Evolutionary conservation across 2,797 vertebrate genomes (phyloP).

Genomic region (Esox lucius): DNA sequence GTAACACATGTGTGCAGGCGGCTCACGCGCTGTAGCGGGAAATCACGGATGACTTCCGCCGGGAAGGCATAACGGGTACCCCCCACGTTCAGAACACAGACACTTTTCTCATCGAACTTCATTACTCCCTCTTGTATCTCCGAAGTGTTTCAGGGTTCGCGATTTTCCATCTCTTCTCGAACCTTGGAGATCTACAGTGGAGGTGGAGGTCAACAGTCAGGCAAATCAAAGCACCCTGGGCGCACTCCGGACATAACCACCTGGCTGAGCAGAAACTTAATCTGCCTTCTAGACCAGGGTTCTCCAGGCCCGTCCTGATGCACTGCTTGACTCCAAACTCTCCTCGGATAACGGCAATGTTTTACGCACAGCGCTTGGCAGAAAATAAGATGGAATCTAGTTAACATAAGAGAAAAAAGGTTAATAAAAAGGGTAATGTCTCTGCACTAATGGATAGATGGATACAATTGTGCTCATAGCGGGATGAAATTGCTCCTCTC

Average conservation of each 20-base stretch:
- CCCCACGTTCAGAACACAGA: constrained; percentile 92
- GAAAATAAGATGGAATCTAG: background rate
- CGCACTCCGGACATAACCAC: background rate
- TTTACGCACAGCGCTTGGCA: constrained; percentile 2
- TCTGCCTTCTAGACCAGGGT: background rate
- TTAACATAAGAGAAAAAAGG: background rate
- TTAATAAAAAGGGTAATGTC: background rate
- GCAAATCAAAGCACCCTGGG: background rate
- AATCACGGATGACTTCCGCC: constrained; percentile 93
- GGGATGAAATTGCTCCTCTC: background rate
- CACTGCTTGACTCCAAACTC: background rate
- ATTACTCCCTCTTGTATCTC: constrained; percentile 55
- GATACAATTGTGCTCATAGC: background rate
- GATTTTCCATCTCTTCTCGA: background rate
- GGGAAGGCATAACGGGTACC: constrained; percentile 94
- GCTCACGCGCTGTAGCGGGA: constrained; percentile 92
- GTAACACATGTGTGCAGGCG: constrained; percentile 92
- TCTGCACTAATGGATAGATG: background rate
- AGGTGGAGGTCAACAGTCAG: background rate
- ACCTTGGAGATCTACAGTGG: background rate
- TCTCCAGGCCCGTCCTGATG: background rate
- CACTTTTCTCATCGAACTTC: constrained; percentile 84
- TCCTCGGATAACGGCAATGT: background rate
- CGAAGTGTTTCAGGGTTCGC: constrained; percentile 3
- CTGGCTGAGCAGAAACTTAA: background rate